Conservation (phyloP, 2,113 vertebrate genomes). For the Oceanites oceanicus region DNA sequence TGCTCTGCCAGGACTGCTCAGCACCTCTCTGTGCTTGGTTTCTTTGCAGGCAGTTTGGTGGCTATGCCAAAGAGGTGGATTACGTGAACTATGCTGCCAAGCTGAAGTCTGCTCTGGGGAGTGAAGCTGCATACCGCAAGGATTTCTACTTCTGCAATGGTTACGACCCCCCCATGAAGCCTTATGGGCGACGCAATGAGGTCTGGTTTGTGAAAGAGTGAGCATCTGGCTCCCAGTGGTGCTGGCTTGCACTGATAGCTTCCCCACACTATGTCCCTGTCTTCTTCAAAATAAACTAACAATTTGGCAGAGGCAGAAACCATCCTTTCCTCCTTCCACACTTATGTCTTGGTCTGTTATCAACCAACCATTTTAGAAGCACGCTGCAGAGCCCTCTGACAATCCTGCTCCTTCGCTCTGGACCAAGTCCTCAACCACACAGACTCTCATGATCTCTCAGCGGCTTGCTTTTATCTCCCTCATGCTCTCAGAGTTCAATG, state of each 20-base stretch:
- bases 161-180: constrained; percentile 89
- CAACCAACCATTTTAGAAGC: not conserved
- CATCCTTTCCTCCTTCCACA: not conserved
- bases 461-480: not conserved
- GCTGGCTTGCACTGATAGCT: not conserved
- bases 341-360: not conserved
- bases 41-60: constrained; percentile 86
- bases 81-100: constrained; percentile 80
- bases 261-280: not conserved
- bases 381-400: not conserved
- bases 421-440: not conserved
- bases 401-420: not conserved
- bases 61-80: constrained; percentile 86
- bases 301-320: not conserved
- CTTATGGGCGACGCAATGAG: constrained; percentile 87
- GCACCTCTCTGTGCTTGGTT: not conserved
- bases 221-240: not conserved
- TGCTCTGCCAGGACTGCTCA: not conserved
- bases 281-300: constrained; percentile 26
- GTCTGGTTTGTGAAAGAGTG: constrained; percentile 89
- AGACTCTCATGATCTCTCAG: not conserved
- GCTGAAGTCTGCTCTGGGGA: constrained; percentile 81
- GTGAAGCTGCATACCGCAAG: constrained; percentile 76
- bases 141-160: constrained; percentile 88
- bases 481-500: not conserved